phyloP scores from a whole-genome alignment of 1,140 invertebrate genomes.

The Antheraea mylitta region DNA sequence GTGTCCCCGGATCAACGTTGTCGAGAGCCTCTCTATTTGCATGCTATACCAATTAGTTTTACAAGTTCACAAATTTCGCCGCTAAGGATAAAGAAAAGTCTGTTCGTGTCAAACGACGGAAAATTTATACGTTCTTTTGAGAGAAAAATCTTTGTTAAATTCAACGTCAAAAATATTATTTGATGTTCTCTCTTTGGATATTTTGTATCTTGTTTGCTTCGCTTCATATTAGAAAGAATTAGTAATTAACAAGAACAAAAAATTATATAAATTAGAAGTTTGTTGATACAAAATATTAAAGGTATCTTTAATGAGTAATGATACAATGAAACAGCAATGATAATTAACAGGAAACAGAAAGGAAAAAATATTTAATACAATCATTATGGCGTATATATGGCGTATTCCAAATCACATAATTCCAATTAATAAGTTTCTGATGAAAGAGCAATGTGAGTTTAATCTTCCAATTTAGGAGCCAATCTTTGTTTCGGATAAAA shows the following conservation, averaged over 20 bases:
- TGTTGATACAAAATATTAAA: too few species aligned
- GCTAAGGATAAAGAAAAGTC: slow-evolving; percentile 26
- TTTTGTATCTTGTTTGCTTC: too few species aligned
- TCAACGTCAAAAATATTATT: background rate
- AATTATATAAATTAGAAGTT: background rate
- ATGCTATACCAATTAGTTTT: slow-evolving; percentile 65
- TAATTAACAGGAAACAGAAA: background rate
- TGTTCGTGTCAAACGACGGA: background rate
- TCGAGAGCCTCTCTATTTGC: slow-evolving; percentile 48
- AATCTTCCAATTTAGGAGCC: background rate
- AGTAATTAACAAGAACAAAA: too few species aligned
- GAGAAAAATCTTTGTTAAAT: background rate
- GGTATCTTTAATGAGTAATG: too few species aligned
- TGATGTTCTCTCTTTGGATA: too few species aligned
- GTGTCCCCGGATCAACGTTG: slow-evolving; percentile 37
- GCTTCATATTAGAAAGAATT: background rate
- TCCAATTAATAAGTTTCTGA: background rate
- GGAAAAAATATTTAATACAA: background rate
- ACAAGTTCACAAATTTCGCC: slow-evolving; percentile 60
- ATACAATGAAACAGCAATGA: background rate
- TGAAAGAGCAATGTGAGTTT: background rate
- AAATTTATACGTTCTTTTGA: background rate
- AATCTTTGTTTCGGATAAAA: background rate
- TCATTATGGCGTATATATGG: too few species aligned
- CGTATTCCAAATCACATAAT: background rate